phyloP scores from a whole-genome alignment of 2,113 vertebrate species.

The Nettapus auritus region DNA sequence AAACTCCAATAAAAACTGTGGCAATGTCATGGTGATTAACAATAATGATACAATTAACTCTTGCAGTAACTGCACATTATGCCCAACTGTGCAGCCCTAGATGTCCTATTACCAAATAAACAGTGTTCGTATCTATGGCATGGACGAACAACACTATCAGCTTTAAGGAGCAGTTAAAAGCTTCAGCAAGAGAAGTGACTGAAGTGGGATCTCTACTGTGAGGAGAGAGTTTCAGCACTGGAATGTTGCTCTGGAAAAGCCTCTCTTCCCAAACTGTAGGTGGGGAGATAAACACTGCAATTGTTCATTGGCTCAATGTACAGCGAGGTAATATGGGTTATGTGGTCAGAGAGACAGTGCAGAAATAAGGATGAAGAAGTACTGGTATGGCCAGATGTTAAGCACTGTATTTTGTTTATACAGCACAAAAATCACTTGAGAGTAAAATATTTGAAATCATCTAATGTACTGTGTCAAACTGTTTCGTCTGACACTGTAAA shows the following conservation, averaged over 20 bases:
- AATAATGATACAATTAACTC: conserved; percentile 36
- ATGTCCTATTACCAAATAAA: not conserved
- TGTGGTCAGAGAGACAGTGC: not conserved
- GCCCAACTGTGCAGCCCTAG: not conserved
- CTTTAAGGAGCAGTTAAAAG: not conserved
- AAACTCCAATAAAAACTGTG: not conserved
- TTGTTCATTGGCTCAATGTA: accelerated
- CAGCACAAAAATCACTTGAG: not conserved
- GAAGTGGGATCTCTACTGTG: not conserved
- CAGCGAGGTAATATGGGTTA: not conserved
- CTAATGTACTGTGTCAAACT: not conserved
- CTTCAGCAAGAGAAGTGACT: not conserved
- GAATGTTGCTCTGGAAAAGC: not conserved
- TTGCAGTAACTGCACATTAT: not conserved
- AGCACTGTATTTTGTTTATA: not conserved
- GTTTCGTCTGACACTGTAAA: not conserved
- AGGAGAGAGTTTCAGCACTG: not conserved
- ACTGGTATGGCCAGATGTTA: not conserved
- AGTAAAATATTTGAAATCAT: not conserved
- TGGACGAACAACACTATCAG: not conserved
- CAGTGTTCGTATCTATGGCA: not conserved
- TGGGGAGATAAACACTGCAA: not conserved
- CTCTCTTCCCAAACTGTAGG: not conserved
- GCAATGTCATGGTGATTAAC: conserved; percentile 1
- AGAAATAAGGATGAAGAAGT: not conserved